A percentile compares a stretch with the other conserved stretches of the same genome.
Evolutionary conservation across 2,797 vertebrate genomes (phyloP).

Genomic region (Remorina albescens): DNA sequence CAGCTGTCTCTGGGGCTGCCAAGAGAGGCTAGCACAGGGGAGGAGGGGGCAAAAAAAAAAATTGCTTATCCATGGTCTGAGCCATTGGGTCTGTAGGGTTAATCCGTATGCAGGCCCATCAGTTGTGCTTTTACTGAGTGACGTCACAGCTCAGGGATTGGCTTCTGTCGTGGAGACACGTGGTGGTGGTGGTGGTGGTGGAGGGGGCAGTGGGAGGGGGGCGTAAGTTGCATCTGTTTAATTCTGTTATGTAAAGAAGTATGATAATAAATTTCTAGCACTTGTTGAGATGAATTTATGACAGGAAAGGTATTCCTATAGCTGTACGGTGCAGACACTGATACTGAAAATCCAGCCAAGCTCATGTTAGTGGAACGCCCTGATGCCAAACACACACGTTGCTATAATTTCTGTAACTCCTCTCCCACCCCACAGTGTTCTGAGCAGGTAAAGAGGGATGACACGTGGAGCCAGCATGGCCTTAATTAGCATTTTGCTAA

Average conservation of each 20-base stretch:
- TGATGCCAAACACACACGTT: neutral
- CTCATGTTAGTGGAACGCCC: slow-evolving; percentile 8
- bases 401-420: slow-evolving; percentile 9
- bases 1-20: slow-evolving; percentile 79
- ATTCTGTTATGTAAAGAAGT: slow-evolving; percentile 86
- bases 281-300: slow-evolving; percentile 63
- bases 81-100: slow-evolving; percentile 83
- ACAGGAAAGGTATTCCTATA: slow-evolving; percentile 44
- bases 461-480: slow-evolving; percentile 49
- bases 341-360: slow-evolving; percentile 24
- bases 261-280: slow-evolving; percentile 78
- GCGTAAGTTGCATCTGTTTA: slow-evolving; percentile 73
- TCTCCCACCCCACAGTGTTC: neutral
- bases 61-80: slow-evolving; percentile 84
- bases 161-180: slow-evolving; percentile 67
- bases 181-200: slow-evolving; percentile 8
- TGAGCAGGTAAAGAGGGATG: slow-evolving; percentile 22
- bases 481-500: slow-evolving; percentile 82
- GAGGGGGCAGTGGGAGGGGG: neutral
- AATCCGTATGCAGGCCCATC: slow-evolving; percentile 83
- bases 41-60: slow-evolving; percentile 53
- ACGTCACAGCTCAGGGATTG: slow-evolving; percentile 80
- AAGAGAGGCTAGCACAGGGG: slow-evolving; percentile 41
- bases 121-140: slow-evolving; percentile 85
- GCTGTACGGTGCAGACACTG: slow-evolving; percentile 42